Evolutionary conservation across 2,888 invertebrate genomes (phyloP), one percentile per base, ranked within the genome.

Genomic region (Papilio gigon): DNA sequence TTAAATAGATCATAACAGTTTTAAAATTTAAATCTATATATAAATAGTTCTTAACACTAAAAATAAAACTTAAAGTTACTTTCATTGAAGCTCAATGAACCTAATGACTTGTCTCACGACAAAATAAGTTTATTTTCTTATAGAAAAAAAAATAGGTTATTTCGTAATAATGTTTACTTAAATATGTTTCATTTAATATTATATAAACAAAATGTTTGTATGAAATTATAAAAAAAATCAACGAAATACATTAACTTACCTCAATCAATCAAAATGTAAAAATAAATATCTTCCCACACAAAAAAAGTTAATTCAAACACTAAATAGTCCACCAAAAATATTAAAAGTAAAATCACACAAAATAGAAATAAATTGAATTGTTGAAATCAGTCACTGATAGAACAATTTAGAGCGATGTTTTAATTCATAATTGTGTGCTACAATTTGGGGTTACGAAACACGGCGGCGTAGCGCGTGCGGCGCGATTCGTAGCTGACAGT

Each of bases 391-490:
- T 30, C 35, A 65, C 58, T 60, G 56, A 25, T 37, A 30, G 17
- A 60, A 70, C 12, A 60, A 59, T 50, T 56, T 65, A 68, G 63
- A 62, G 67, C 66, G 20, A 37, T 14, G 58, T 71, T 78, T 79
- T 76, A 77, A 79, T 78, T 78, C 77, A 80, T 76, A 71, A 68
- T 72, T 69, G n/a, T 47, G 47, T 72, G 76, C 76, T 77, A 76
- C 35, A 65, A 40, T 68, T 40, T 65, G 12, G 42, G 76, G 74
- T 76, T 76, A 77, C 73, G 72, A 72, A 71, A 63, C 74, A 58
- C 47, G 67, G 70, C 68, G 72, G 17, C 20, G 59, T 44, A 63
- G 66, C 69, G 68, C 30, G 47, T 66, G 74, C 79, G 75, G 40
- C 65, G 14, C 68, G 58, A 67, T 53, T 76, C 74, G 69, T 73